Conservation (phyloP, 1,140 invertebrate genomes). For the Varroa destructor region DNA sequence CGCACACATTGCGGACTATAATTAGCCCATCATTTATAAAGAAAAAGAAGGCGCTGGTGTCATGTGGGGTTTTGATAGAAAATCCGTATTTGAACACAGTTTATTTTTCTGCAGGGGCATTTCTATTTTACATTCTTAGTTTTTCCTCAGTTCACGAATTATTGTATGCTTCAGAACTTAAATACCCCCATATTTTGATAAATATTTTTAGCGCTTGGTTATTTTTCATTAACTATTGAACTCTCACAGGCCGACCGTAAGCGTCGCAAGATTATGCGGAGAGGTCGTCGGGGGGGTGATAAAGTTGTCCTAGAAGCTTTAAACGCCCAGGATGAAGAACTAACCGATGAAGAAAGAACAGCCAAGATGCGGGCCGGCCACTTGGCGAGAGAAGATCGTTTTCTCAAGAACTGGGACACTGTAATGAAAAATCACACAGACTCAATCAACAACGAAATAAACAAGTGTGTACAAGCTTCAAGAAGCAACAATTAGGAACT, state of each 20-base stretch:
- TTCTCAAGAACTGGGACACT: constrained; percentile 63
- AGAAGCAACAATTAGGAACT: neutral
- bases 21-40: constrained; percentile 29
- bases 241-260: constrained; percentile 50
- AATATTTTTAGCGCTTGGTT: too few species aligned
- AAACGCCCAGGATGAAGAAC: constrained; percentile 48
- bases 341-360: constrained; percentile 45
- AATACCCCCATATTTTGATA: too few species aligned
- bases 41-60: too few species aligned
- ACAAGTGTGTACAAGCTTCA: constrained; percentile 46
- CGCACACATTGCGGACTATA: neutral
- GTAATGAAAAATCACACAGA: constrained; percentile 71
- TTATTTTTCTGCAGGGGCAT: neutral
- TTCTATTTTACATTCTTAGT: too few species aligned
- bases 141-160: too few species aligned
- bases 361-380: constrained; percentile 56
- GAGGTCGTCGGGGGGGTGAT: constrained; percentile 51
- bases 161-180: too few species aligned
- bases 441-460: constrained; percentile 74
- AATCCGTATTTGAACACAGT: neutral
- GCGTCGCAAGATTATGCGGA: constrained; percentile 55
- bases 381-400: constrained; percentile 54
- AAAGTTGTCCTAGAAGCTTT: constrained; percentile 56
- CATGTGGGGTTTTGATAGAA: too few species aligned
- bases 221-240: too few species aligned